Percentiles rank a stretch among this genome's conserved stretches.
Evolutionary conservation across 2,888 invertebrate genomes (phyloP).

Genomic region (Phytoseiulus persimilis): DNA sequence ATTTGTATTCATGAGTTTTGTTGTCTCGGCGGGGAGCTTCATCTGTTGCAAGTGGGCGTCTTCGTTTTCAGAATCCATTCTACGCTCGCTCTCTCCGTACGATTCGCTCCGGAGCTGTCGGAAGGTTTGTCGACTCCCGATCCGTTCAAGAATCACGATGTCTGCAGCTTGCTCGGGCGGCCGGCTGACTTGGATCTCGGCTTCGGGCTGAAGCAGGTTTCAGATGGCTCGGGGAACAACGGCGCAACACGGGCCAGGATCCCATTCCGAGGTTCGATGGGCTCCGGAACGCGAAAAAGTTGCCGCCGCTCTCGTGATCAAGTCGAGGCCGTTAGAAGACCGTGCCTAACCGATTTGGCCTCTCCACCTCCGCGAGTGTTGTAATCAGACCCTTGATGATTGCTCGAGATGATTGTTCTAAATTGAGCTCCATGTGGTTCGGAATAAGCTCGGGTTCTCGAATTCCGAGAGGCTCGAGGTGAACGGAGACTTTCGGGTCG

Average conservation of each 20-base stretch:
- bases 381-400: too few species aligned
- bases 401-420: too few species aligned
- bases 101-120: neutral
- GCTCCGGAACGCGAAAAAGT: too few species aligned
- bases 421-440: too few species aligned
- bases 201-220: too few species aligned
- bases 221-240: neutral
- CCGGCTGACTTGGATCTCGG: neutral
- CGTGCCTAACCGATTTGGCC: too few species aligned
- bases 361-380: too few species aligned
- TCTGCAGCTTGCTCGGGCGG: neutral
- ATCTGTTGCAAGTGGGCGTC: neutral
- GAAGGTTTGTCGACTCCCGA: neutral
- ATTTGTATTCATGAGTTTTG: slow-evolving; percentile 5
- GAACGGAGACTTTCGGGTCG: neutral
- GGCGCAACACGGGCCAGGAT: too few species aligned
- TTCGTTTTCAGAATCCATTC: neutral
- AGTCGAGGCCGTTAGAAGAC: neutral
- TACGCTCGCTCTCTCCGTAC: neutral
- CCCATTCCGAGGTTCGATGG: too few species aligned
- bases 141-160: neutral
- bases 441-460: too few species aligned
- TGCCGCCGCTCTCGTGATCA: too few species aligned
- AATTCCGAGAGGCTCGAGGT: too few species aligned
- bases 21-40: neutral